Conservation (phyloP, 2,113 vertebrate genomes). For the Thomomys bottae region DNA sequence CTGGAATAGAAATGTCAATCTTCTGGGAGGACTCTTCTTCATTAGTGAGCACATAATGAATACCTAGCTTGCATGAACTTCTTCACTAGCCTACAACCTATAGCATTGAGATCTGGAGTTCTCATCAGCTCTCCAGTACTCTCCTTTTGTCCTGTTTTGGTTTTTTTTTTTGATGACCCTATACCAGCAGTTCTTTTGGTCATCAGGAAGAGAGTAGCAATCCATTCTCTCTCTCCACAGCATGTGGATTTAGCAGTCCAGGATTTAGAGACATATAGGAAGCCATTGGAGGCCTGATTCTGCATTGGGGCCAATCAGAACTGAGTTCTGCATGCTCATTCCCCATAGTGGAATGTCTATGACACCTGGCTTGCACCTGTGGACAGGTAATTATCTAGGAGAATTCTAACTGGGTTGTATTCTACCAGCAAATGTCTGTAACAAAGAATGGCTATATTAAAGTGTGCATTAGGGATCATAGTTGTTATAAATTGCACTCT, state of each 20-base stretch:
- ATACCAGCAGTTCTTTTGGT: not conserved
- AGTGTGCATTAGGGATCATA: slow-evolving; percentile 83
- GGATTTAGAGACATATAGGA: not conserved
- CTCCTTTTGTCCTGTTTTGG: not conserved
- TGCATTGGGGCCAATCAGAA: not conserved
- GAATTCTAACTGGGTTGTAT: slow-evolving; percentile 77
- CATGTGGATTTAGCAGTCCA: rapidly evolving
- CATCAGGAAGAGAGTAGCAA: not conserved
- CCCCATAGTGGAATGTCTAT: slow-evolving; percentile 27
- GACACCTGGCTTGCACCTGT: slow-evolving; percentile 42
- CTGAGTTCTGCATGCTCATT: not conserved
- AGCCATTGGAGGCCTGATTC: not conserved
- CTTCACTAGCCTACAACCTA: not conserved
- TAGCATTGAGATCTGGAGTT: not conserved
- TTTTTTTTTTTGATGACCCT: not conserved
- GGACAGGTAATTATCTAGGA: slow-evolving; percentile 64
- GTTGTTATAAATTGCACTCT: slow-evolving; percentile 87
- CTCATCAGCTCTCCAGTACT: not conserved
- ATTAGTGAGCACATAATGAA: not conserved
- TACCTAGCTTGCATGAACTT: not conserved
- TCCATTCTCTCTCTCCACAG: not conserved
- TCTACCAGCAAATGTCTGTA: slow-evolving; percentile 76
- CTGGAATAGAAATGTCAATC: not conserved
- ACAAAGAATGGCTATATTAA: slow-evolving; percentile 83
- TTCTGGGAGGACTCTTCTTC: not conserved